Evolutionary conservation across 1,140 invertebrate genomes (phyloP).

Genomic region (Ips nitidus): DNA sequence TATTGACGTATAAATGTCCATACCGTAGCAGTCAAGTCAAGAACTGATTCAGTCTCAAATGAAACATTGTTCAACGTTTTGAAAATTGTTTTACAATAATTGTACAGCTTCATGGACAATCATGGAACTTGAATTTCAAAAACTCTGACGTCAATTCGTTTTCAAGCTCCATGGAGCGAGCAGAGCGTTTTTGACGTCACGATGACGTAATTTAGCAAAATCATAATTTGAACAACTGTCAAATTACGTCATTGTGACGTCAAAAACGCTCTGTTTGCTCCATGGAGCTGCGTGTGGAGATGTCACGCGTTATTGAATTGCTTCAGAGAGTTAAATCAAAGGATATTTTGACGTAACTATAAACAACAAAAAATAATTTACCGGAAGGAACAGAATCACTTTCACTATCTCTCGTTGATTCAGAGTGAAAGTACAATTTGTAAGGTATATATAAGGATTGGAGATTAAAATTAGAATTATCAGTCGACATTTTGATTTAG

Average conservation of each 20-base stretch:
- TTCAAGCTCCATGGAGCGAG: too few relatives aligned
- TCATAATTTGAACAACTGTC: too few relatives aligned
- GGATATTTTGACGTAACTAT: not conserved
- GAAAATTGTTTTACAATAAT: too few relatives aligned
- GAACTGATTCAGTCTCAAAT: too few relatives aligned
- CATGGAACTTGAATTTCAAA: too few relatives aligned
- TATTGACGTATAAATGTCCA: too few relatives aligned
- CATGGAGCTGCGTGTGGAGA: not conserved
- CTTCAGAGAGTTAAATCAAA: not conserved
- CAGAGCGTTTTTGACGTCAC: too few relatives aligned
- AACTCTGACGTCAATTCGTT: too few relatives aligned
- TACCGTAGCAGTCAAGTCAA: too few relatives aligned
- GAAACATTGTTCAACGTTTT: too few relatives aligned
- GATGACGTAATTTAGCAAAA: too few relatives aligned
- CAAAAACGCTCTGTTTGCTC: not conserved
- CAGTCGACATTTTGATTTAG: not conserved
- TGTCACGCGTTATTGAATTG: not conserved
- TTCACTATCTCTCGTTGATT: conserved; percentile 21
- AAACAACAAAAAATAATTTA: conserved; percentile 3
- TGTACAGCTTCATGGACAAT: too few relatives aligned
- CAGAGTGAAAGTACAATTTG: conserved; percentile 8
- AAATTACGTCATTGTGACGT: not conserved
- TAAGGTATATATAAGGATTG: conserved; percentile 7
- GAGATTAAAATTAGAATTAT: conserved; percentile 5
- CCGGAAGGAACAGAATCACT: conserved; percentile 23